Evolutionary conservation across 2,888 invertebrate species (phyloP).

Genomic region (Lithophane semibrunnea): DNA sequence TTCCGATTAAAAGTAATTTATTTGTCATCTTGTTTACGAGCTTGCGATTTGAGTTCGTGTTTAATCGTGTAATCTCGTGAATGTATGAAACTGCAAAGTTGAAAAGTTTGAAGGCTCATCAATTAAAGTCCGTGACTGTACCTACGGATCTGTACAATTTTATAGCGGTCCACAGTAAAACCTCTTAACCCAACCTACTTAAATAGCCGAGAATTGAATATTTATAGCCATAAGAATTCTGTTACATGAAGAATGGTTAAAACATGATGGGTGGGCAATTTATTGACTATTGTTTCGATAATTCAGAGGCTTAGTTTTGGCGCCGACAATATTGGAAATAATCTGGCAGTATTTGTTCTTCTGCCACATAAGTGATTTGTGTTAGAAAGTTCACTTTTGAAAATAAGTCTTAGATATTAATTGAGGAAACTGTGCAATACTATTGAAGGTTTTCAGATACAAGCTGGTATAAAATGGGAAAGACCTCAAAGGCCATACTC

Average conservation of each 20-base stretch:
- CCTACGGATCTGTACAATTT: constrained; percentile 42
- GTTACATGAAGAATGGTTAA: neutral
- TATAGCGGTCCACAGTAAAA: constrained; percentile 51
- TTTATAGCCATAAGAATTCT: constrained; percentile 43
- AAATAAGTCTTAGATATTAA: neutral
- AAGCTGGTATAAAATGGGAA: neutral
- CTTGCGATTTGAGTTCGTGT: too few relatives aligned
- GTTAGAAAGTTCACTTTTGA: neutral
- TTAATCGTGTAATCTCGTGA: too few relatives aligned
- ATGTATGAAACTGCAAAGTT: too few relatives aligned
- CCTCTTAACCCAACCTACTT: constrained; percentile 48
- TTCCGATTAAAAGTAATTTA: too few relatives aligned
- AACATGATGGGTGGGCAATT: neutral
- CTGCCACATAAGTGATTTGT: neutral
- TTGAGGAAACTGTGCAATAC: neutral
- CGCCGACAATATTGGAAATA: neutral
- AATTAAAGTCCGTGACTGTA: too few relatives aligned
- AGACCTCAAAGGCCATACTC: neutral
- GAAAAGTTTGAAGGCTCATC: too few relatives aligned
- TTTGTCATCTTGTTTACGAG: too few relatives aligned
- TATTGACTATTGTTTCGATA: constrained; percentile 14
- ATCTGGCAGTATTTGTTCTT: neutral
- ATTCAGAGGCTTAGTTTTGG: too few relatives aligned
- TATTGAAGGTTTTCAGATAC: neutral
- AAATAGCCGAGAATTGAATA: constrained; percentile 39